Conservation (phyloP, 2,797 vertebrate genomes). For the Liasis olivaceus region DNA sequence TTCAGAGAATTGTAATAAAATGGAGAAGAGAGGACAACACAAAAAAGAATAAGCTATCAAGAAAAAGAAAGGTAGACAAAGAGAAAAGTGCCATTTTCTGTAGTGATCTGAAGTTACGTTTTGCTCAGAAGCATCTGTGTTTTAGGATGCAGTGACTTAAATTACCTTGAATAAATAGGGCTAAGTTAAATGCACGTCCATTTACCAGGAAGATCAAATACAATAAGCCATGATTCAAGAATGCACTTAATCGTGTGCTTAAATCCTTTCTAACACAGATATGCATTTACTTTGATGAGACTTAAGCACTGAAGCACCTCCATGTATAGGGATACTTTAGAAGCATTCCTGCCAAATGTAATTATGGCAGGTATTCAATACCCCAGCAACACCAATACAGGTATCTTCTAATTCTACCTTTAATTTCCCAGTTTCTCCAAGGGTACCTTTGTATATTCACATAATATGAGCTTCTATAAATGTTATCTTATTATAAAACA, state of each 20-base stretch:
- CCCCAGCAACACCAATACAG: background rate
- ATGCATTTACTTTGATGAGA: conserved; percentile 34
- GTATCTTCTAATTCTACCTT: conserved; percentile 11
- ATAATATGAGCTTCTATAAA: background rate
- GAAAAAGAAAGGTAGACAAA: background rate
- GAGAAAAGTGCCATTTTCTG: background rate
- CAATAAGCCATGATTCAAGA: background rate
- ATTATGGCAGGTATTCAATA: conserved; percentile 20
- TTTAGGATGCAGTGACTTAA: conserved; percentile 25
- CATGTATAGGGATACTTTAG: conserved; percentile 24
- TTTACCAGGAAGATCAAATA: conserved; percentile 6
- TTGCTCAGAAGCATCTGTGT: background rate
- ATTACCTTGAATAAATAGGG: conserved; percentile 17
- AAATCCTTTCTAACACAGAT: conserved; percentile 22
- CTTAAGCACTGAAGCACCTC: conserved; percentile 15
- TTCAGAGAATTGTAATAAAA: background rate
- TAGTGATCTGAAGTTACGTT: background rate
- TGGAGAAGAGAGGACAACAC: no score
- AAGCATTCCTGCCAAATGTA: conserved; percentile 15
- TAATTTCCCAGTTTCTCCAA: background rate
- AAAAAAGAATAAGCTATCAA: background rate
- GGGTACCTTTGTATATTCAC: background rate
- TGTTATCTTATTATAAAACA: background rate
- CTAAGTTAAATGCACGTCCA: conserved; percentile 1
- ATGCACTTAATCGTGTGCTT: background rate